Conservation (phyloP, 2,888 invertebrate genomes). For the Noctua janthina region DNA sequence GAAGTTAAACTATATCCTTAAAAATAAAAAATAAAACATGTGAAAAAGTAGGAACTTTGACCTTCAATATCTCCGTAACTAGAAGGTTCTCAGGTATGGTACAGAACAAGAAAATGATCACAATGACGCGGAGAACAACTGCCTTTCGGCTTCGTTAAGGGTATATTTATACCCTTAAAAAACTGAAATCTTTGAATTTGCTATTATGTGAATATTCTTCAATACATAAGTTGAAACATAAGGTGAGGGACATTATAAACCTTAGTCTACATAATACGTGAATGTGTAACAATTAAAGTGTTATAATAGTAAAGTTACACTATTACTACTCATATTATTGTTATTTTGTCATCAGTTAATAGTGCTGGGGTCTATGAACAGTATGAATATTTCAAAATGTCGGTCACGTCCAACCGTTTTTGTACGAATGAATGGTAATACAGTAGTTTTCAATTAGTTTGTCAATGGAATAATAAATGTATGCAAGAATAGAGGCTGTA, state of each 20-base stretch:
- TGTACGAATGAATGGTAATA: conserved; percentile 24
- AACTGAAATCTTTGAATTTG: conserved; percentile 18
- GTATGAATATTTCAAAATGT: conserved; percentile 35
- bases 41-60: too few relatives aligned
- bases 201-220: conserved; percentile 12
- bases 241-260: conserved; percentile 51
- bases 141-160: too few relatives aligned
- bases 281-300: conserved; percentile 56
- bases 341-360: conserved; percentile 45
- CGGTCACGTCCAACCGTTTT: conserved; percentile 44
- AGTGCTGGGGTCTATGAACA: conserved; percentile 41
- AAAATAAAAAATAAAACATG: too few relatives aligned
- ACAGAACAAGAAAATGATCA: too few relatives aligned
- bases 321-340: conserved; percentile 31
- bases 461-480: conserved; percentile 43
- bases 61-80: too few relatives aligned
- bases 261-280: conserved; percentile 52
- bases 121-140: too few relatives aligned
- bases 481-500: conserved; percentile 35
- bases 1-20: too few relatives aligned
- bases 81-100: too few relatives aligned
- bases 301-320: conserved; percentile 48
- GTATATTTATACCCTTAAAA: neutral
- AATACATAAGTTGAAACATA: conserved; percentile 25
- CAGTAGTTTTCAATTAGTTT: conserved; percentile 30